Evolutionary conservation across 2,888 invertebrate genomes (phyloP).

Genomic region (Margaritifera margaritifera): DNA sequence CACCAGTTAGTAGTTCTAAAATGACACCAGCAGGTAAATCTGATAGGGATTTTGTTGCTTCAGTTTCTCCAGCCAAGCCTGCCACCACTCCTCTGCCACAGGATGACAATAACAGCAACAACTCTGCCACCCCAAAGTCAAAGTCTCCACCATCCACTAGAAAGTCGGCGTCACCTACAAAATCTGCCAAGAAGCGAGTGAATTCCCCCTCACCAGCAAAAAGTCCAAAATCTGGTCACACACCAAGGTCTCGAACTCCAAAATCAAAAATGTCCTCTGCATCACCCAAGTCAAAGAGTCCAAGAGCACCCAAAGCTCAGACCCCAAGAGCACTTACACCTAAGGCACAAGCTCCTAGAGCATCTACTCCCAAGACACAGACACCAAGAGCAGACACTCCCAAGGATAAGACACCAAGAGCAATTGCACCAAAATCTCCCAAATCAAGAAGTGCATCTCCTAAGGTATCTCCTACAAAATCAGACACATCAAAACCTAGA

Average conservation of each 20-base stretch:
- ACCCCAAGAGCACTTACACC: constrained; percentile 29
- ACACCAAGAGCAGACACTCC: constrained; percentile 14
- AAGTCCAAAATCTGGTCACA: constrained; percentile 16
- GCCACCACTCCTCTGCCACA: no score
- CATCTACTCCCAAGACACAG: constrained; percentile 5
- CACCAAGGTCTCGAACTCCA: constrained; percentile 38
- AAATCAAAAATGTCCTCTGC: constrained; percentile 12
- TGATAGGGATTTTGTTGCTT: no score
- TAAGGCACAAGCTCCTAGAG: constrained; percentile 4
- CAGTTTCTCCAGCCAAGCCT: no score
- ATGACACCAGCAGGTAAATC: no score
- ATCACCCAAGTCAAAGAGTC: constrained; percentile 6
- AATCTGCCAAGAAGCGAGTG: constrained; percentile 22
- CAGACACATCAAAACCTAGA: constrained; percentile 7
- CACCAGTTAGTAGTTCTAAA: no score
- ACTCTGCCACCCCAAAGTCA: constrained; percentile 1
- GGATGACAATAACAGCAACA: no score
- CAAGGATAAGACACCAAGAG: constrained; percentile 13
- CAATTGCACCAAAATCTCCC: constrained; percentile 4
- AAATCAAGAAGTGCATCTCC: constrained; percentile 12
- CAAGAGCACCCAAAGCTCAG: constrained; percentile 10
- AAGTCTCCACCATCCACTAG: not conserved
- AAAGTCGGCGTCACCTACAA: constrained; percentile 15
- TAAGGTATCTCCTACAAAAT: constrained; percentile 10
- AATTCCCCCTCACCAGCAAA: constrained; percentile 42